Percentiles rank a stretch among this genome's conserved stretches.
Evolutionary conservation across 1,140 invertebrate species (phyloP).

Genomic region (Drosophila pallidifrons): DNA sequence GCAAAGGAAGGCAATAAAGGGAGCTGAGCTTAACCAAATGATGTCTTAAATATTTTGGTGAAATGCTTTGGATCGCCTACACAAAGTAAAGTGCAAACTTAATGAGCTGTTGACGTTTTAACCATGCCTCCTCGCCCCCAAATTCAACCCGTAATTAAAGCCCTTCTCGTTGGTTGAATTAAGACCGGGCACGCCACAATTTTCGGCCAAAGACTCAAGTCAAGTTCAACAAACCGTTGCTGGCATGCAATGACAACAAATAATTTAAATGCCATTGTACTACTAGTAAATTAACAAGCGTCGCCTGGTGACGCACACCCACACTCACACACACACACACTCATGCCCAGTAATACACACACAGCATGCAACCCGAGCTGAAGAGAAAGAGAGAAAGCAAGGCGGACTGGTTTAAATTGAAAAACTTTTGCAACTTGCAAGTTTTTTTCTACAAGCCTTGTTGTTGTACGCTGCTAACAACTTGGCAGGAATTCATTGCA

Average conservation of each 20-base stretch:
- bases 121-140: slow-evolving; percentile 8
- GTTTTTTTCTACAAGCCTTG: slow-evolving; percentile 53
- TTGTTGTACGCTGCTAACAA: slow-evolving; percentile 44
- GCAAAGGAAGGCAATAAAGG: not conserved
- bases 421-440: slow-evolving; percentile 76
- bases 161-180: slow-evolving; percentile 23
- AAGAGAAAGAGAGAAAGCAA: not conserved
- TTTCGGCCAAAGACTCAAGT: slow-evolving; percentile 3
- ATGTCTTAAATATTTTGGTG: slow-evolving; percentile 64
- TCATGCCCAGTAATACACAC: not conserved
- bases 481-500: slow-evolving; percentile 67
- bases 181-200: slow-evolving; percentile 18
- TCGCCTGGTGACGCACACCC: slow-evolving; percentile 19
- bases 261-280: slow-evolving; percentile 76
- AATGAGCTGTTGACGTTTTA: slow-evolving; percentile 64
- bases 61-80: slow-evolving; percentile 52
- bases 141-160: slow-evolving; percentile 44
- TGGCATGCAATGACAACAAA: slow-evolving; percentile 65
- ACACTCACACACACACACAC: slow-evolving; percentile 7
- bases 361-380: slow-evolving; percentile 21
- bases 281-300: slow-evolving; percentile 74
- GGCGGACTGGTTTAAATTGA: slow-evolving; percentile 68
- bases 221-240: slow-evolving; percentile 55
- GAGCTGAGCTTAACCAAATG: slow-evolving; percentile 11
- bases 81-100: slow-evolving; percentile 49